phyloP scores from a whole-genome alignment of 2,888 invertebrate genomes.

The Stegana nigrithorax region DNA sequence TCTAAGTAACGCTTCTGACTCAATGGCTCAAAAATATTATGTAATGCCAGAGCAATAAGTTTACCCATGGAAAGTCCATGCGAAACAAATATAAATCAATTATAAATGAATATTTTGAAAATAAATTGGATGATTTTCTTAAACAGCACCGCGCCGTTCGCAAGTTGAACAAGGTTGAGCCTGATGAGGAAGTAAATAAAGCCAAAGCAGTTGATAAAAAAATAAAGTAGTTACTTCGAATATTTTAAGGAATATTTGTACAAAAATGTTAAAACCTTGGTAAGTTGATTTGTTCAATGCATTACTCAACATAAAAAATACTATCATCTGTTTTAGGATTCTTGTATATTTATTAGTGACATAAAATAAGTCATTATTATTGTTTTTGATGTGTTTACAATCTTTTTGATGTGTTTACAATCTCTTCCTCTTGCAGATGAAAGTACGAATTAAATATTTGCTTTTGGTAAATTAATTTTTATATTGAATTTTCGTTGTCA shows the following conservation, averaged over 20 bases:
- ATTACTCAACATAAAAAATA: not conserved
- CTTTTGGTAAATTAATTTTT: too few relatives aligned
- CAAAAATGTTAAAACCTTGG: constrained; percentile 47
- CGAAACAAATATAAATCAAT: constrained; percentile 47
- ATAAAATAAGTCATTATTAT: too few relatives aligned
- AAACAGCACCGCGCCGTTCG: constrained; percentile 61
- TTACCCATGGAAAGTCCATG: constrained; percentile 56
- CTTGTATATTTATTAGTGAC: too few relatives aligned
- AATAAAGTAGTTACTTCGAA: too few relatives aligned
- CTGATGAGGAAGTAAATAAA: not conserved
- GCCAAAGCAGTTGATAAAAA: constrained; percentile 10
- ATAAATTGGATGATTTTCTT: constrained; percentile 61
- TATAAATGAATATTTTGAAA: constrained; percentile 58
- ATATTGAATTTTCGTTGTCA: too few relatives aligned
- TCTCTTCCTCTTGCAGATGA: too few relatives aligned
- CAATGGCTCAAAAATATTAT: constrained; percentile 33
- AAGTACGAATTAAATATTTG: too few relatives aligned
- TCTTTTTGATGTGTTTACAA: too few relatives aligned
- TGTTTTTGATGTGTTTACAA: not conserved
- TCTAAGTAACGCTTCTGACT: not conserved
- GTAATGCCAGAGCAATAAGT: constrained; percentile 61
- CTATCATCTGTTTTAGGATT: not conserved
- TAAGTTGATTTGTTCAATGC: constrained; percentile 40
- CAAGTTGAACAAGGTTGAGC: constrained; percentile 36
- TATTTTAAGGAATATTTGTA: too few relatives aligned